A percentile compares a stretch with the other conserved stretches of the same genome.
These are phyloP conservation scores for Sarcoramphus papa DNA, from an alignment of 2,797 vertebrate species.

Conservation along the genomic window DNA sequence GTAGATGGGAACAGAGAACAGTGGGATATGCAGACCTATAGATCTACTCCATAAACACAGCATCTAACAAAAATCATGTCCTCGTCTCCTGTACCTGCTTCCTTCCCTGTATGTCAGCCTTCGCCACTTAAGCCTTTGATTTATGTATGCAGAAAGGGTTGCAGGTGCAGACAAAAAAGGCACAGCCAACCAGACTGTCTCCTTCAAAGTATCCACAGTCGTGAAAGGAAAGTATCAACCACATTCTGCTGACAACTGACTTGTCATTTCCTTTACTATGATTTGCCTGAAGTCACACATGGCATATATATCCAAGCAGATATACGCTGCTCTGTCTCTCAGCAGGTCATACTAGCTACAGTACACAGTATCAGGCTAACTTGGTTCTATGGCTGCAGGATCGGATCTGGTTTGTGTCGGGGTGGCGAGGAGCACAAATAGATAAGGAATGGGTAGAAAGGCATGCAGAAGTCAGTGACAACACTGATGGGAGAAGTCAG, in stretches of 20 bases:
- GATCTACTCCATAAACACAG: background rate
- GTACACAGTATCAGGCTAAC: background rate
- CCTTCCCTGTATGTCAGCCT: background rate
- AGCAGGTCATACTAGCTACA: background rate
- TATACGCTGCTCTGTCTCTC: background rate
- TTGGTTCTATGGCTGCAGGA: background rate
- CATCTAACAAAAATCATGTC: background rate
- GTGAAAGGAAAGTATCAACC: background rate
- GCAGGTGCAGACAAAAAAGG: background rate
- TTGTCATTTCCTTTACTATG: background rate
- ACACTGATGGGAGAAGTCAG: background rate
- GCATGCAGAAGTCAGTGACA: background rate
- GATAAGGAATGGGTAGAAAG: background rate
- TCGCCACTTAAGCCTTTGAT: background rate
- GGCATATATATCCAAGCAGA: background rate
- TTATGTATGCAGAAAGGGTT: background rate
- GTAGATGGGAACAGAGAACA: background rate
- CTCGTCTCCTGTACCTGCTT: background rate
- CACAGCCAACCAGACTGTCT: background rate
- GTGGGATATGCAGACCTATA: background rate
- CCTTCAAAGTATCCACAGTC: background rate
- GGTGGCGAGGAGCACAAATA: background rate
- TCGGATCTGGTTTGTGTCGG: background rate
- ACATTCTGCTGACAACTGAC: background rate
- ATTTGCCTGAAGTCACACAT: background rate